Evolutionary conservation across 2,797 vertebrate genomes (phyloP).

Genomic region (Spondyliosoma cantharus): DNA sequence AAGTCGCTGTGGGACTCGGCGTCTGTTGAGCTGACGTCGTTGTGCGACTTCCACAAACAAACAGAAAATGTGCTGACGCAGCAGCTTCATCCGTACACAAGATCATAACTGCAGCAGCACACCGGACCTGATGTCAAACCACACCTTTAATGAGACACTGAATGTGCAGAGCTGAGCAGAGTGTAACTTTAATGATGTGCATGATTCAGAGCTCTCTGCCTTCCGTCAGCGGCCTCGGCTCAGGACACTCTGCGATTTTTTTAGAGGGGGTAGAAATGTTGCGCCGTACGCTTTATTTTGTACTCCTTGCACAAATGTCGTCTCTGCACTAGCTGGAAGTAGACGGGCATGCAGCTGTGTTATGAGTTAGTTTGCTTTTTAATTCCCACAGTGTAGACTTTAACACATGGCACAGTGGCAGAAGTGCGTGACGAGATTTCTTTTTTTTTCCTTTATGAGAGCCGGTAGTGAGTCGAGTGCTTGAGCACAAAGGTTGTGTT

Average conservation of each 20-base stretch:
- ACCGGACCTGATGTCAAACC: slow-evolving; percentile 57
- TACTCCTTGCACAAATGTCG: slow-evolving; percentile 39
- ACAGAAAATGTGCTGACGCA: slow-evolving; percentile 44
- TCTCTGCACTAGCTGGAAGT: slow-evolving; percentile 25
- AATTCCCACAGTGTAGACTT: background rate
- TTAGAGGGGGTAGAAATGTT: slow-evolving; percentile 11
- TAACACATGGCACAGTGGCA: background rate
- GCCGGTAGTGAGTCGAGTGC: background rate
- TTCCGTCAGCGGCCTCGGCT: slow-evolving; percentile 54
- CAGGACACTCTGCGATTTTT: slow-evolving; percentile 50
- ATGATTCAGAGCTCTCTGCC: slow-evolving; percentile 52
- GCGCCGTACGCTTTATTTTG: slow-evolving; percentile 33
- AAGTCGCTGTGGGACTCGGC: background rate
- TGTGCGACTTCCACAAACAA: slow-evolving; percentile 41
- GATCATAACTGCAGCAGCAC: slow-evolving; percentile 48
- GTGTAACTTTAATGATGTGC: slow-evolving; percentile 68
- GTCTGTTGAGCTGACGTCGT: slow-evolving; percentile 20
- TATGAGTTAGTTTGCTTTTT: background rate
- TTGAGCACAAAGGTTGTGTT: background rate
- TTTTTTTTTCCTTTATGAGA: background rate
- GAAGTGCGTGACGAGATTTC: background rate
- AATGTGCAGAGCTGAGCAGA: slow-evolving; percentile 67
- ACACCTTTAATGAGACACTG: slow-evolving; percentile 67
- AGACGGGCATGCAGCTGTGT: slow-evolving; percentile 11
- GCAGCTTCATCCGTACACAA: slow-evolving; percentile 48